A percentile compares a stretch with the other conserved stretches of the same genome.
phyloP scores from a whole-genome alignment of 2,888 invertebrate genomes.

The Trissoscelio sp. region DNA sequence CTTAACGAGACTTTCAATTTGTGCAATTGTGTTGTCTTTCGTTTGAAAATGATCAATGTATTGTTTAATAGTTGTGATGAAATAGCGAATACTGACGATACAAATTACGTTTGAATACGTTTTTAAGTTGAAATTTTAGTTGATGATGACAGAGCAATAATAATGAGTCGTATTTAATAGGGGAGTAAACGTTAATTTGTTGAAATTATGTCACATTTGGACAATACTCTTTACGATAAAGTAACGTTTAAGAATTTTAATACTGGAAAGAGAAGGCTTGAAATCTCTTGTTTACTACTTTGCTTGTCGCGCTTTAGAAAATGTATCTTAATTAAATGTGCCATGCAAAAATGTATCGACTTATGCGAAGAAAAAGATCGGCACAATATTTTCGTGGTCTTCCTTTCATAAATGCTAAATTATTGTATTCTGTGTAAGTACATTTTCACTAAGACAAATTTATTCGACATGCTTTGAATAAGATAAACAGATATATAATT shows the following conservation, averaged over 20 bases:
- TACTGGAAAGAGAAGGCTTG: slow-evolving; percentile 36
- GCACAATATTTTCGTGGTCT: slow-evolving; percentile 42
- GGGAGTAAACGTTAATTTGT: slow-evolving; percentile 30
- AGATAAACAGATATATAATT: slow-evolving; percentile 22
- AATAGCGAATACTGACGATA: slow-evolving; percentile 12
- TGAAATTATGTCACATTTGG: slow-evolving; percentile 34
- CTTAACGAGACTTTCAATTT: not conserved
- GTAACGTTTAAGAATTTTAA: slow-evolving; percentile 32
- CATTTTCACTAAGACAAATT: not conserved
- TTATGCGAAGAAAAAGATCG: slow-evolving; percentile 21
- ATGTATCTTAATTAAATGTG: slow-evolving; percentile 34
- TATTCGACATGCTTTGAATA: slow-evolving; percentile 10
- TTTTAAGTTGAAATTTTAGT: slow-evolving; percentile 18
- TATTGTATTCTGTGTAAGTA: slow-evolving; percentile 32
- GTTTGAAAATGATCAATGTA: not conserved
- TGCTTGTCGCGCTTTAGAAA: slow-evolving; percentile 37
- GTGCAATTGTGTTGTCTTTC: not conserved
- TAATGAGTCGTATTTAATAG: slow-evolving; percentile 27
- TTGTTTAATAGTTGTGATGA: not conserved
- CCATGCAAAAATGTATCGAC: slow-evolving; percentile 45
- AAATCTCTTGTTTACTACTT: slow-evolving; percentile 40
- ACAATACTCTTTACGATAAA: slow-evolving; percentile 46
- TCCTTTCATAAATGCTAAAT: slow-evolving; percentile 42
- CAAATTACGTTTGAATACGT: slow-evolving; percentile 24
- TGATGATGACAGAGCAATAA: slow-evolving; percentile 29